Base-by-base conservation (phyloP, 2,113 vertebrate genomes). In the Rhinogobius similis region DNA sequence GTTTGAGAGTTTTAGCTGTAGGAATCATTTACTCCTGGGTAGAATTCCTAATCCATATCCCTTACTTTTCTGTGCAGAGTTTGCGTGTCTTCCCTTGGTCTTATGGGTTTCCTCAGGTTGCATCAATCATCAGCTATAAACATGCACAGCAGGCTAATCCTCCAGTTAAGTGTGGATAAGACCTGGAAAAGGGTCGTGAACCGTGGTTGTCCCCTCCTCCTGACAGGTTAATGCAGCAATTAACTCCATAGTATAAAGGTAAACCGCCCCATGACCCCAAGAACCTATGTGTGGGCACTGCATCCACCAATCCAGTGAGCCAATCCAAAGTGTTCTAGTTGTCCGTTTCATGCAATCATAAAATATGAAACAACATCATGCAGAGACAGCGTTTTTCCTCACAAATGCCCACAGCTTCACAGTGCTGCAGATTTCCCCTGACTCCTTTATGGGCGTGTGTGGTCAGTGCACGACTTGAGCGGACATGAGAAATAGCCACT, bases 401-500 rank as follows among this genome's bases (percentile, higher is more conserved):
- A 24, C 52, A 64, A 27, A 56, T 43, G 81, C n/a, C n/a, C n/a
- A n/a, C n/a, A n/a, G n/a, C 20, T 55, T 77, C 76, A 79, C 67
- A 62, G 43, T 44, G 36, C 29, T 23, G 58, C 67, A 66, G 55
- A 70, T 73, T 75, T 68, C 67, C 71, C 74, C 63, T 13, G 55
- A 29, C 16, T 29, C 14, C 63, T 39, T 48, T 62, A 44, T 53
- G 13, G 43, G 65, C 62, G 41, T 64, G 27, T 29, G 75, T 16
- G 62, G 6, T 14, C 1, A 41, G 23, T 59, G 39, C 41, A 52
- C 21, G 24, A 62, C 62, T 75, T 70, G 66, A 74, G 55, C 48
- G 32, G 73, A 82, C 52, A 72, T 67, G 68, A 41, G 59, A 76
- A 86, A 78, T 38, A 68, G 76, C 39, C 72, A 70, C 64, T 77